A percentile compares a stretch with the other conserved stretches of the same genome.
Evolutionary conservation across 1,140 invertebrate genomes (phyloP).

Genomic region (Pemphigus obesinymphae): DNA sequence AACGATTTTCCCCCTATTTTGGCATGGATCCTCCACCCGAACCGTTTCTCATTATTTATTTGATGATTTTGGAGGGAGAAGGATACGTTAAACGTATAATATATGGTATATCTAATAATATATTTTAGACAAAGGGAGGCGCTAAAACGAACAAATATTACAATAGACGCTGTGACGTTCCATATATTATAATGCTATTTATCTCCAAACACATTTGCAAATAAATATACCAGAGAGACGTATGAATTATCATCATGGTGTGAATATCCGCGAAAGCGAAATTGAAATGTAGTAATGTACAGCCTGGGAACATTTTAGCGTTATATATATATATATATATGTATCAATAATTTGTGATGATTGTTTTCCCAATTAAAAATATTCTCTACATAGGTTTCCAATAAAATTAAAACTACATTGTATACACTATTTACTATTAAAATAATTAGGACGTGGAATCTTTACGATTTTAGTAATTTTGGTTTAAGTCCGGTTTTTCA

Average conservation of each 20-base stretch:
- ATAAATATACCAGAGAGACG: not conserved
- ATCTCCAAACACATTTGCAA: not conserved
- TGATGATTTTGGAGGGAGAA: not conserved
- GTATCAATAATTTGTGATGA: too few relatives aligned
- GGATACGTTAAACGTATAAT: not conserved
- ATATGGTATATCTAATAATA: not conserved
- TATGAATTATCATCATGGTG: not conserved
- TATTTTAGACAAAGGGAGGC: not conserved
- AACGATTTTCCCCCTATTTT: not conserved
- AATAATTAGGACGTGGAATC: too few relatives aligned
- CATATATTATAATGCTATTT: conserved; percentile 2
- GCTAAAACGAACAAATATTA: not conserved
- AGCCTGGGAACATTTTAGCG: too few relatives aligned
- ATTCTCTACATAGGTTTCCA: too few relatives aligned
- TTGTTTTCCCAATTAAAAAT: too few relatives aligned
- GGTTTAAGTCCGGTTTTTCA: too few relatives aligned
- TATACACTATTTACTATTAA: too few relatives aligned
- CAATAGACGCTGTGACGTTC: not conserved
- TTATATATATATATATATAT: too few relatives aligned
- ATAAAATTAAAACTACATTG: too few relatives aligned
- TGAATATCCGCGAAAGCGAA: not conserved
- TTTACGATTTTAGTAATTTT: too few relatives aligned
- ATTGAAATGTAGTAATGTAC: not conserved
- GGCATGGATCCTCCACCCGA: too few relatives aligned
- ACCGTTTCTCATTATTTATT: conserved; percentile 13